Evolutionary conservation across 2,888 invertebrate species (phyloP).

Genomic region (Callosobruchus maculatus): DNA sequence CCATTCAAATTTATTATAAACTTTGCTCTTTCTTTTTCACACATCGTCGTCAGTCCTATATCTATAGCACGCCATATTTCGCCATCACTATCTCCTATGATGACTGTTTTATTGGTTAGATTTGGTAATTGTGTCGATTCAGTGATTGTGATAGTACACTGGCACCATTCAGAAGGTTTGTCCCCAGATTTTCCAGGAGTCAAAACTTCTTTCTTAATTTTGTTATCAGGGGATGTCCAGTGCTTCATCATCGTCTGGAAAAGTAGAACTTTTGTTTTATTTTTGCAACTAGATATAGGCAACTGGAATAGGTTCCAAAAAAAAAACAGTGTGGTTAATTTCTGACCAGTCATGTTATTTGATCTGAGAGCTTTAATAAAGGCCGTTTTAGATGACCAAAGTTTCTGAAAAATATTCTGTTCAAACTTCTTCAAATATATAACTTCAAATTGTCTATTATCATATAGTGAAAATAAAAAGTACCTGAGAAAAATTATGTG

Average conservation of each 20-base stretch:
- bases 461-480: no score
- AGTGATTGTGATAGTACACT: conserved; percentile 39
- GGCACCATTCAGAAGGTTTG: conserved; percentile 44
- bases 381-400: no score
- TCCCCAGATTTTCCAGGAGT: conserved; percentile 32
- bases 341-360: no score
- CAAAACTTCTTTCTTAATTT: conserved; percentile 40
- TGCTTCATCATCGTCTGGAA: conserved; percentile 11
- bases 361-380: no score
- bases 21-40: conserved; percentile 48
- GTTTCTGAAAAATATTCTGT: no score
- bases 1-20: conserved; percentile 45
- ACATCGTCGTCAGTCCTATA: conserved; percentile 50
- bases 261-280: no score
- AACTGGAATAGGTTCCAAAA: no score
- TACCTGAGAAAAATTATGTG: no score
- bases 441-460: no score
- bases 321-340: no score
- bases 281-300: no score
- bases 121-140: conserved; percentile 24
- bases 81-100: conserved; percentile 48
- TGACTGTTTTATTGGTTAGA: conserved; percentile 26
- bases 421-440: no score
- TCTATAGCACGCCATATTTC: conserved; percentile 52
- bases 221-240: conserved; percentile 41